phyloP scores from a whole-genome alignment of 35 echinoderm and acorn worm species.

The Lytechinus pictus region DNA sequence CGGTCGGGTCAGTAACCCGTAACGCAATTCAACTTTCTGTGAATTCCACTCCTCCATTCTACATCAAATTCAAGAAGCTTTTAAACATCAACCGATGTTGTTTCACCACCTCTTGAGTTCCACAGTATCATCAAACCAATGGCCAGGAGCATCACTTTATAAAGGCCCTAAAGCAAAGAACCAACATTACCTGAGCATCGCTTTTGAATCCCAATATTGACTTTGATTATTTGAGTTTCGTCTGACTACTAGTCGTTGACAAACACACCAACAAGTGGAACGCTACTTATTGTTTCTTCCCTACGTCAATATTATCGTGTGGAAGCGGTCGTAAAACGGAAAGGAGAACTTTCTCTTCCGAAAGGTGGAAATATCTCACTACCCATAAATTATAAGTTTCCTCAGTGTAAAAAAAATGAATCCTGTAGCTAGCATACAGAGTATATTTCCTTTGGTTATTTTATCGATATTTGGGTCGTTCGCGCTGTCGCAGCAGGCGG shows the following conservation, averaged over 20 bases:
- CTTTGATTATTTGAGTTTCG: conserved; percentile 40
- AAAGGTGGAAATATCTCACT: background rate
- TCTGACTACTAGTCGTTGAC: conserved; percentile 34
- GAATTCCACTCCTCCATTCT: background rate
- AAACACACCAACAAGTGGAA: background rate
- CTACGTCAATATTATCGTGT: conserved; percentile 39
- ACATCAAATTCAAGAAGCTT: background rate
- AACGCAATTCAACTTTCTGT: background rate
- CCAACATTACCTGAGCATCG: background rate
- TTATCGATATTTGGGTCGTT: conserved; percentile 35
- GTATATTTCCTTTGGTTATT: conserved; percentile 29
- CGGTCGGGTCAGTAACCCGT: background rate
- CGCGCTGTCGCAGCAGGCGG: background rate
- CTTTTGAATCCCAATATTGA: conserved; percentile 46
- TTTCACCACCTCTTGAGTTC: background rate
- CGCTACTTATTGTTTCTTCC: conserved; percentile 22
- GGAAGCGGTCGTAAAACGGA: background rate
- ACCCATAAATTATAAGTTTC: background rate
- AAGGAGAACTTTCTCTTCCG: background rate
- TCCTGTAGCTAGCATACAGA: background rate
- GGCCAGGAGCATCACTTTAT: background rate
- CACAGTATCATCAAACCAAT: background rate
- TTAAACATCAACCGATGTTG: background rate
- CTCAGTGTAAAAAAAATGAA: background rate
- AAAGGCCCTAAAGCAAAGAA: conserved; percentile 35